Conservation (phyloP, 2,888 invertebrate genomes). For the Opisthograptis luteolata region DNA sequence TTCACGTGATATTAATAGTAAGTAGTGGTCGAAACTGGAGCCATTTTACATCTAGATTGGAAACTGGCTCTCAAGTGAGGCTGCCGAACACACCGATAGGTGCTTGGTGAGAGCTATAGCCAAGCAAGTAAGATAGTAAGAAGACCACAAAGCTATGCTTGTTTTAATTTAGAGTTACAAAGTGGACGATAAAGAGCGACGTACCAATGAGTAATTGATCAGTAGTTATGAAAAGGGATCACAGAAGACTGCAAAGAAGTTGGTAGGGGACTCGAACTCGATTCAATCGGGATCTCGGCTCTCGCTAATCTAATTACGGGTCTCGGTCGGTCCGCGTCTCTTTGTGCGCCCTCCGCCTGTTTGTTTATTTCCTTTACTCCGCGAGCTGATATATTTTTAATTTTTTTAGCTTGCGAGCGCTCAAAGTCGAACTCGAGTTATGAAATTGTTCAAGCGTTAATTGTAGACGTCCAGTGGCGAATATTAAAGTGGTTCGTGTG, state of each 20-base stretch:
- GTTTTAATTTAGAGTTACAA: too few relatives aligned
- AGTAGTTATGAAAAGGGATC: constrained; percentile 43
- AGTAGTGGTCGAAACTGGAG: too few relatives aligned
- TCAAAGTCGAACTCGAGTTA: constrained; percentile 81
- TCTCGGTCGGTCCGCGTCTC: constrained; percentile 50
- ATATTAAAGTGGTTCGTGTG: constrained; percentile 76
- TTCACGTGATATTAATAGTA: too few relatives aligned
- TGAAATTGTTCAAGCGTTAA: constrained; percentile 83
- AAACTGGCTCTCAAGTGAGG: too few relatives aligned
- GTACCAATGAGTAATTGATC: constrained; percentile 9
- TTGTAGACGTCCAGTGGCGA: constrained; percentile 81
- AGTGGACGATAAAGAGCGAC: background rate
- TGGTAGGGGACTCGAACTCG: constrained; percentile 46
- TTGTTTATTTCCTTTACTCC: constrained; percentile 64
- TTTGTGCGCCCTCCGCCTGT: constrained; percentile 57
- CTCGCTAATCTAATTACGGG: constrained; percentile 75
- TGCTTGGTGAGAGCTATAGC: too few relatives aligned
- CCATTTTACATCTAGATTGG: too few relatives aligned
- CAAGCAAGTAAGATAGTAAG: too few relatives aligned
- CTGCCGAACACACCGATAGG: too few relatives aligned
- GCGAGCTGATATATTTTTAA: constrained; percentile 67
- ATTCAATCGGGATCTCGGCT: constrained; percentile 48
- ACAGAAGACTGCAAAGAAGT: constrained; percentile 53
- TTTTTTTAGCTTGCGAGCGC: constrained; percentile 64
- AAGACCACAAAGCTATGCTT: too few relatives aligned